Conservation (phyloP, 2,888 invertebrate species). For the Panzeria rudis region DNA sequence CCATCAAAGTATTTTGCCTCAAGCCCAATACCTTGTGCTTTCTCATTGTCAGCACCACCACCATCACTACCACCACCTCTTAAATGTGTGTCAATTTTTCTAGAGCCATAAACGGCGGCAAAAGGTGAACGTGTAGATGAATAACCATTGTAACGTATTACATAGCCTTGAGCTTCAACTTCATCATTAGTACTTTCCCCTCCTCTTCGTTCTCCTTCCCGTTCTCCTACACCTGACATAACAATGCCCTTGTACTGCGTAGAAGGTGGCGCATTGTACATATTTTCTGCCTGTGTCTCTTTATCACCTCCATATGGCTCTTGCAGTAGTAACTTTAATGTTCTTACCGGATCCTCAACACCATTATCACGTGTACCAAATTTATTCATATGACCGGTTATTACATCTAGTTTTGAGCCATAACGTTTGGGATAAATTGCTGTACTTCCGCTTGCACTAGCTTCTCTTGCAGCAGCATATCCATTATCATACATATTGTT, state of each 20-base stretch:
- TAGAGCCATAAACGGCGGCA: constrained; percentile 49
- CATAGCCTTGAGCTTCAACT: constrained; percentile 47
- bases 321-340: constrained; percentile 80
- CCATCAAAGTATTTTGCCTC: constrained; percentile 43
- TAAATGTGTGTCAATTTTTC: constrained; percentile 38
- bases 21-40: constrained; percentile 8
- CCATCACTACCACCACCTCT: neutral
- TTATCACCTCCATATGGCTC: constrained; percentile 76
- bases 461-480: constrained; percentile 28
- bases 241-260: constrained; percentile 58
- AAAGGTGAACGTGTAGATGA: constrained; percentile 47
- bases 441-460: constrained; percentile 63
- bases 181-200: neutral
- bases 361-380: constrained; percentile 81
- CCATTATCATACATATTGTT: constrained; percentile 2
- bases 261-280: constrained; percentile 83
- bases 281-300: constrained; percentile 78
- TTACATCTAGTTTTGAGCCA: constrained; percentile 75
- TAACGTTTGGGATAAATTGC: constrained; percentile 72
- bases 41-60: neutral
- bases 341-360: constrained; percentile 82
- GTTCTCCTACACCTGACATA: constrained; percentile 30
- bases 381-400: constrained; percentile 83
- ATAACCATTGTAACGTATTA: constrained; percentile 57
- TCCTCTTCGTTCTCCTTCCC: neutral